Conservation (phyloP, 2,113 vertebrate genomes). For the Myrmecophaga tridactyla region DNA sequence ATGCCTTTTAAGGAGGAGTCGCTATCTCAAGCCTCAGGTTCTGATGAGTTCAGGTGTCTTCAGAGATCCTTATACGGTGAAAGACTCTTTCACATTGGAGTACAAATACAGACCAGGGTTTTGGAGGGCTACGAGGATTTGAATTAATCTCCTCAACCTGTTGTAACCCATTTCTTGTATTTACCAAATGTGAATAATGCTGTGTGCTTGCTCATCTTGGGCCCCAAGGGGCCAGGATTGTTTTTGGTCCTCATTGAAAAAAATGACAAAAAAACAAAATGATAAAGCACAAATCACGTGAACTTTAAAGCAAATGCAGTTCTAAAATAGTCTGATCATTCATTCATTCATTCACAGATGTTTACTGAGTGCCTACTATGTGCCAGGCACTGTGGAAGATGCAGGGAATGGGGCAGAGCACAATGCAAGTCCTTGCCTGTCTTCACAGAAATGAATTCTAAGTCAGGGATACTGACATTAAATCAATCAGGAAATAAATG, state of each 20-base stretch:
- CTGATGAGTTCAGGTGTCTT: neutral
- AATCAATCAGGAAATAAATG: neutral
- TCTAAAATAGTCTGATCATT: neutral
- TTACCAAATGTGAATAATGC: neutral
- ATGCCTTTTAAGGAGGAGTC: neutral
- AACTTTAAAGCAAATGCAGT: neutral
- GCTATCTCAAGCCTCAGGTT: slow-evolving; percentile 23
- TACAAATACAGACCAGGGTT: neutral
- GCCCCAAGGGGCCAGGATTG: neutral
- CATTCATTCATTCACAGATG: neutral
- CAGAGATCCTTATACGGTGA: neutral
- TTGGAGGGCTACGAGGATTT: neutral
- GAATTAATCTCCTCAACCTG: neutral
- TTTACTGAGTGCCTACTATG: neutral
- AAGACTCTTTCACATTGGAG: neutral
- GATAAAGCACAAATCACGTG: neutral
- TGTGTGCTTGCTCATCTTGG: neutral
- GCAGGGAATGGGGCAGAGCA: neutral
- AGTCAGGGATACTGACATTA: neutral
- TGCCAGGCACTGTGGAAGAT: neutral
- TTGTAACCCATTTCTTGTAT: neutral
- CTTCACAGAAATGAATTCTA: neutral
- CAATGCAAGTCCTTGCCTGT: neutral
- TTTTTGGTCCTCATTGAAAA: neutral
- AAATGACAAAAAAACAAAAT: neutral